Conservation (phyloP, 2,113 vertebrate species). For the Terrapene triunguis region DNA sequence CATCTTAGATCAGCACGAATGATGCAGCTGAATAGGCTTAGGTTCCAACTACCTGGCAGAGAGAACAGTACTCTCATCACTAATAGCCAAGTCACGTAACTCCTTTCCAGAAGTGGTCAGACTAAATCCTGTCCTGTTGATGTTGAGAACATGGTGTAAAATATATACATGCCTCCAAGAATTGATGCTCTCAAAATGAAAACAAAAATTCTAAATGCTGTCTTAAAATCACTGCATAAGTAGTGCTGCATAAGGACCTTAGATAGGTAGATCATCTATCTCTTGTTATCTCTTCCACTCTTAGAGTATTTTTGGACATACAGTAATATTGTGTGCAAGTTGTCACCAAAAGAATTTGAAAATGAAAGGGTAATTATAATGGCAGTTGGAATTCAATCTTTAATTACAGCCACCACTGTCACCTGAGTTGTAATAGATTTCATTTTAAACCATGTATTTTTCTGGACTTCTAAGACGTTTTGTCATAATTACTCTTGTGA, state of each 20-base stretch:
- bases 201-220: neutral
- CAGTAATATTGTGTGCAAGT: neutral
- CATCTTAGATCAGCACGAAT: slow-evolving; percentile 6
- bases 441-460: neutral
- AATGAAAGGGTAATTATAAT: neutral
- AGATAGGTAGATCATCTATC: too few relatives aligned
- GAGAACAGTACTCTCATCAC: neutral
- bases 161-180: neutral
- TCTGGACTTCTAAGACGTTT: neutral
- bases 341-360: neutral
- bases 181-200: neutral
- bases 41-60: neutral
- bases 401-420: neutral
- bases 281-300: neutral
- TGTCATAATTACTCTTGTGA: neutral
- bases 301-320: neutral
- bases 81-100: neutral
- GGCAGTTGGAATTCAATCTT: neutral
- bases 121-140: neutral
- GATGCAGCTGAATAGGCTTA: neutral
- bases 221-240: neutral
- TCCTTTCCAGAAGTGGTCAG: neutral
- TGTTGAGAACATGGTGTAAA: neutral
- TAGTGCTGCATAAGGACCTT: neutral
- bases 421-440: neutral